Conservation (phyloP, 1,140 invertebrate genomes). For the Argopecten irradians region DNA sequence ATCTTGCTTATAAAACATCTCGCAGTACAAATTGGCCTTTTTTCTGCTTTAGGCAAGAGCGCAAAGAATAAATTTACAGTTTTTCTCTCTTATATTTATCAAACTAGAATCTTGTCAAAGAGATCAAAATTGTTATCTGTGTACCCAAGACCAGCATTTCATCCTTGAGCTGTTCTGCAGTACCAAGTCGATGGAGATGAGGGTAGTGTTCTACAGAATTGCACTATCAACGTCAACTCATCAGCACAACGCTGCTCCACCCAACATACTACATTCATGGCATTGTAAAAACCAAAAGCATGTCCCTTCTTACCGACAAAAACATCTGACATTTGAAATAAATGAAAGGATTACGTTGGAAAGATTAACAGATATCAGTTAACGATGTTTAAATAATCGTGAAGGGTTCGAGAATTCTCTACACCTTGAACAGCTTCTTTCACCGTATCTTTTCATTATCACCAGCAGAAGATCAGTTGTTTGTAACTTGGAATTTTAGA, state of each 20-base stretch:
- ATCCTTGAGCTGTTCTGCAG: neutral
- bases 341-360: neutral
- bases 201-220: neutral
- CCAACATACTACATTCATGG: constrained; percentile 15
- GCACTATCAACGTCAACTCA: neutral
- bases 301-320: neutral
- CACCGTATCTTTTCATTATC: neutral
- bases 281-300: neutral
- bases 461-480: neutral
- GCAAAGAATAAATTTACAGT: neutral
- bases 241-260: neutral
- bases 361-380: constrained; percentile 16
- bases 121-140: neutral
- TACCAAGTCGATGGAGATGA: neutral
- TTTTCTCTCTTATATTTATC: neutral
- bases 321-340: constrained; percentile 13
- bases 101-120: constrained; percentile 1
- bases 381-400: neutral
- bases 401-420: neutral
- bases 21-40: neutral
- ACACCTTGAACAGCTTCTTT: neutral
- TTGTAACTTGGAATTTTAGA: neutral
- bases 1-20: neutral
- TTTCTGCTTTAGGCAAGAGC: neutral
- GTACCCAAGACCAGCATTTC: neutral